Evolutionary conservation across 2,113 vertebrate species (phyloP).

Genomic region (Poeciliopsis prolifica): DNA sequence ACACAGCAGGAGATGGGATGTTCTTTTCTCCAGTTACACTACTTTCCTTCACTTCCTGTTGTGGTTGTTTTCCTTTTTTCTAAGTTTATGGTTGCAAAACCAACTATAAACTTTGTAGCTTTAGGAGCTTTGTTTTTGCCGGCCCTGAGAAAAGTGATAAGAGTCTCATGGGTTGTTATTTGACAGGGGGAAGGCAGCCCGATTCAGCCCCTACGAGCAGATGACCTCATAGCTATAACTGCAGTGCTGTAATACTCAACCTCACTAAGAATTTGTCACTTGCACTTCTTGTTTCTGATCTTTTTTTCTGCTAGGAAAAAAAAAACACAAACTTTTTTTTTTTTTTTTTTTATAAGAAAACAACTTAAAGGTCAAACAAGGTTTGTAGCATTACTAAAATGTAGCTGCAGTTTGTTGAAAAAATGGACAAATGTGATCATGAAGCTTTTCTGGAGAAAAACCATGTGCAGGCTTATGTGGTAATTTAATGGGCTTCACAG

Average conservation of each 20-base stretch:
- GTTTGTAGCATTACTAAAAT: background rate
- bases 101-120: slow-evolving; percentile 20
- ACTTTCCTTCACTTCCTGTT: slow-evolving; percentile 20
- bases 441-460: background rate
- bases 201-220: slow-evolving; percentile 52
- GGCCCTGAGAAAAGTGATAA: slow-evolving; percentile 63
- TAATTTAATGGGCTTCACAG: too few relatives aligned
- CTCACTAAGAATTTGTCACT: slow-evolving; percentile 1
- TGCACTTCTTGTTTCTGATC: slow-evolving; percentile 8
- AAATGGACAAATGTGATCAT: background rate
- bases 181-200: slow-evolving; percentile 64
- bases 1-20: slow-evolving; percentile 12
- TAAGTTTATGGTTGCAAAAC: background rate
- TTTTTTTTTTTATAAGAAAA: background rate
- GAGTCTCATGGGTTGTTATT: slow-evolving; percentile 60
- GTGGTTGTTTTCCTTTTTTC: slow-evolving; percentile 25
- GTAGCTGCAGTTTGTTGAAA: background rate
- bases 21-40: slow-evolving; percentile 12
- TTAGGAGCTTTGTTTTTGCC: slow-evolving; percentile 51
- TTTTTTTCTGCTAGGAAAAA: background rate
- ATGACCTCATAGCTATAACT: slow-evolving; percentile 55
- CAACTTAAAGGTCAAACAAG: background rate
- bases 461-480: background rate
- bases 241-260: slow-evolving; percentile 12
- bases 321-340: too few relatives aligned